Base-by-base conservation (phyloP, 2,888 invertebrate genomes). In the Chalcis sispes region DNA sequence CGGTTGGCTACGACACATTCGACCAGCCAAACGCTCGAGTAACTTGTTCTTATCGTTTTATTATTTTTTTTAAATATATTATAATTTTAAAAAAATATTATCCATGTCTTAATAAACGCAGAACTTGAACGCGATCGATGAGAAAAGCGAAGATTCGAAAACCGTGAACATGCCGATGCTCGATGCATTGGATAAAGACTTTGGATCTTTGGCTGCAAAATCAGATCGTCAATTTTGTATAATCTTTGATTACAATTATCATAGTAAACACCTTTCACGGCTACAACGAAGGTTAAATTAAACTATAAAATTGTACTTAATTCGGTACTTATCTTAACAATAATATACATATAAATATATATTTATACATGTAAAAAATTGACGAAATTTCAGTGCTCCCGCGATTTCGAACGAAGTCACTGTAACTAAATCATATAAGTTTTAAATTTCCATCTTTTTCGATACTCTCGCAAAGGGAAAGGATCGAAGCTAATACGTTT, bases 161-260 rank as follows among this genome's bases (percentile, higher is more conserved):
- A 15, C 13, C 2, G 13, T 42, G 2, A 42, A 15, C 13, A 2
- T 13, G 2, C 42, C 42, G 15, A 42, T 13, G 8, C 13, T 36
- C 36, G 10, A 42, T 42, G 42, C 42, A 2, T 42, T 42, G 15
- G 42, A 8, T 42, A 15, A 42, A 15, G 29, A 36, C n/a, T 20
- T 29, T 10, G 7, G 18, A 18, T 62, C 29, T 13, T 2, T 29
- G 5, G 36, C 7, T 1, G 20, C 8, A 36, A 18, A 18, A 20
- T 20, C 36, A 0, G 96, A 97, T 83, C 92, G 93, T 82, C 94
- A 95, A 85, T 95, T 96, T 89, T 96, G 94, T 84, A 89, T 97
- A n/a, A 93, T 94, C 0, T 97, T 96, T 81, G 97, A 97, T 85
- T 97, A 96, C 85, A 96, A 96, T 87, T 93, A 94, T 86, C 95